These are phyloP conservation scores for Nephila pilipes DNA, from an alignment of 1,140 invertebrate genomes.

Conservation along the genomic window DNA sequence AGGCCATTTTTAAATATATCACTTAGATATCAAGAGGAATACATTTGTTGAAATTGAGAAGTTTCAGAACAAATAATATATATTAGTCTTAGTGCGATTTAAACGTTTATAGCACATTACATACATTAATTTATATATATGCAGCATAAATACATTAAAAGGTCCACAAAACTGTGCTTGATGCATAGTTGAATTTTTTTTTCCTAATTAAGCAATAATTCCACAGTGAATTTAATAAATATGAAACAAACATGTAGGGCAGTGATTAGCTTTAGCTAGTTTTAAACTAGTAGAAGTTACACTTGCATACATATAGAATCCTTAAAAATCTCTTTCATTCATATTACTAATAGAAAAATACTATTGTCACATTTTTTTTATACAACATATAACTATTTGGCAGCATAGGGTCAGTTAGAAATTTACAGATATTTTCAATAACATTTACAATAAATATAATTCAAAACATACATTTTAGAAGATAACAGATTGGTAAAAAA, in stretches of 20 bases:
- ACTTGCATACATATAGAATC: not conserved
- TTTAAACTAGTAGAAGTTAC: not conserved
- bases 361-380: not conserved
- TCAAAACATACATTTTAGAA: no score
- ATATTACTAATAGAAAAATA: not conserved
- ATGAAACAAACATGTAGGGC: conserved; percentile 9
- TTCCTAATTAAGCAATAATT: not conserved
- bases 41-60: not conserved
- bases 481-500: no score
- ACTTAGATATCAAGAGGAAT: not conserved
- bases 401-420: conserved; percentile 18
- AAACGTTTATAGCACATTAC: not conserved
- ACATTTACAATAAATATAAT: not conserved
- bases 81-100: not conserved
- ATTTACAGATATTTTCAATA: not conserved
- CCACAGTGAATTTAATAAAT: not conserved
- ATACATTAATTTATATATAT: not conserved
- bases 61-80: not conserved
- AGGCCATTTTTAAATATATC: conserved; percentile 1
- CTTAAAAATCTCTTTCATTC: conserved; percentile 8
- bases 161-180: not conserved
- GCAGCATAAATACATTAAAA: not conserved
- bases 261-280: conserved; percentile 35
- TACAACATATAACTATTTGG: conserved; percentile 44
- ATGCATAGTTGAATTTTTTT: not conserved